These are phyloP conservation scores for Euzetes globulus DNA, from an alignment of 2,888 invertebrate genomes.

Conservation along the genomic window DNA sequence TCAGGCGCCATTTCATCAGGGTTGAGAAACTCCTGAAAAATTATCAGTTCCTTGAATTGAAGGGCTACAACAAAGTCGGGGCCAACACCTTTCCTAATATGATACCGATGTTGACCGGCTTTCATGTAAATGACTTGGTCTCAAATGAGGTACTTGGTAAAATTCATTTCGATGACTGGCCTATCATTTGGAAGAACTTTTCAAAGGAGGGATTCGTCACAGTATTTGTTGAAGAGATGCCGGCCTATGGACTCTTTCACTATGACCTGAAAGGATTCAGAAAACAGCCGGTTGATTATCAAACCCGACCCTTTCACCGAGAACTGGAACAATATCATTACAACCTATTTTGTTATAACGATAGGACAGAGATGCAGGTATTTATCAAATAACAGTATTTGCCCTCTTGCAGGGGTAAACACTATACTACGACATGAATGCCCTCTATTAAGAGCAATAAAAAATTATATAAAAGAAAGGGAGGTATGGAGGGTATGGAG, in stretches of 20 bases:
- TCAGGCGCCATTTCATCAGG: conserved; percentile 65
- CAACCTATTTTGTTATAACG: no score
- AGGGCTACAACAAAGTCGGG: conserved; percentile 59
- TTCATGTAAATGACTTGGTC: conserved; percentile 42
- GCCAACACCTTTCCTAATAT: conserved; percentile 49
- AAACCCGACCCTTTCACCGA: no score
- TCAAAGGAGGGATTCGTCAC: background rate
- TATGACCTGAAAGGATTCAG: no score
- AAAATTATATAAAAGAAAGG: no score
- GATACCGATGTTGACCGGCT: conserved; percentile 46
- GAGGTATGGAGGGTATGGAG: no score
- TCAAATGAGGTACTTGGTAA: conserved; percentile 25
- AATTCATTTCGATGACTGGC: conserved; percentile 43
- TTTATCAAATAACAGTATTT: no score
- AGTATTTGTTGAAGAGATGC: background rate
- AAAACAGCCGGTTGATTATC: no score
- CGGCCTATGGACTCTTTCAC: background rate
- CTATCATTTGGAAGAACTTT: conserved; percentile 45
- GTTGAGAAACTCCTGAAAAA: conserved; percentile 58
- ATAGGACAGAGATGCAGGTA: no score
- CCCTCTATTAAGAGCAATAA: no score
- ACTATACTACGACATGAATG: no score
- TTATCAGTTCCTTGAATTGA: conserved; percentile 61
- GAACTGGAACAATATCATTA: no score
- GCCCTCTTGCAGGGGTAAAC: no score